These are phyloP conservation scores for Temnothorax unifasciatus DNA, from an alignment of 2,888 invertebrate species.

Conservation along the genomic window DNA sequence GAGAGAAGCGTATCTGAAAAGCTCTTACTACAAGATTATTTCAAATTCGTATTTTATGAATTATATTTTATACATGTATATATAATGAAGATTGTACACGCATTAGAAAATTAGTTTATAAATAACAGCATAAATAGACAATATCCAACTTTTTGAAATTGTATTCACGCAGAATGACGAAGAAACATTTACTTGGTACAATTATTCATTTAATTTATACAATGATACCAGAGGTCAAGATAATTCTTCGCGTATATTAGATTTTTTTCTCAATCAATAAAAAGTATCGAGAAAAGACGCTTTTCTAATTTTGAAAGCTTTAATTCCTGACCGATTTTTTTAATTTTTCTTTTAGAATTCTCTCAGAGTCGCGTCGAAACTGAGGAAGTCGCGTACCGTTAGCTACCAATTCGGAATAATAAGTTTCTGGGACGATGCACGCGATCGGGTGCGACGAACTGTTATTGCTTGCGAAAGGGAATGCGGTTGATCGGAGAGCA, in stretches of 20 bases:
- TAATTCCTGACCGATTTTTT: background rate
- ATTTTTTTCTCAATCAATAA: background rate
- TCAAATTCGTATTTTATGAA: background rate
- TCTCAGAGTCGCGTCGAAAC: conserved; percentile 4
- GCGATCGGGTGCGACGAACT: conserved; percentile 43
- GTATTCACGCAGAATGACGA: background rate
- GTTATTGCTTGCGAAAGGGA: conserved; percentile 35
- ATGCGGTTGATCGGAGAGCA: conserved; percentile 20
- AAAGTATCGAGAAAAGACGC: background rate
- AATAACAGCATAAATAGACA: background rate
- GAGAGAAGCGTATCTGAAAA: background rate
- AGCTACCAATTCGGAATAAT: conserved; percentile 48
- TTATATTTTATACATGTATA: background rate
- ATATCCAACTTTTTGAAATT: background rate
- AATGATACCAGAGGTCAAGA: background rate
- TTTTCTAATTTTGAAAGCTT: background rate
- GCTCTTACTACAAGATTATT: background rate
- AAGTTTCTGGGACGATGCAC: conserved; percentile 50
- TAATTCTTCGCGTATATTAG: background rate
- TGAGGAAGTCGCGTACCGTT: conserved; percentile 47
- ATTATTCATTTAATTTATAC: background rate
- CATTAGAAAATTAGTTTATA: background rate
- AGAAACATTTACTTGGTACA: background rate
- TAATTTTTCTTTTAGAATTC: conserved; percentile 35
- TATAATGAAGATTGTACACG: background rate